Conservation (phyloP, 2,888 invertebrate species). For the Aphodius granarius region DNA sequence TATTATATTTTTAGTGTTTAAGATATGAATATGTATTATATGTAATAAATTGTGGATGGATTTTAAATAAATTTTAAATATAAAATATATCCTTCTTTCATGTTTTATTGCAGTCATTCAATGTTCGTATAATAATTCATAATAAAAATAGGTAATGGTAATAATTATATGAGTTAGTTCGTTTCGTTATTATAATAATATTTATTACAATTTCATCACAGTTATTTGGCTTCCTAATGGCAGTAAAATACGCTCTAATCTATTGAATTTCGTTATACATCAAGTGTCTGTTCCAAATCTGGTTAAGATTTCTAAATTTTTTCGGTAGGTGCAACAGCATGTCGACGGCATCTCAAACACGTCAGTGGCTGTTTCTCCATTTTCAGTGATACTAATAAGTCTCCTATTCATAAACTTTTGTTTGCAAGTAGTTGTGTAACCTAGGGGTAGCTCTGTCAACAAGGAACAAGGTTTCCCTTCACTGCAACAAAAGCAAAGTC, state of each 20-base stretch:
- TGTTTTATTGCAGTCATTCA: too few relatives aligned
- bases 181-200: neutral
- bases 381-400: conserved; percentile 57
- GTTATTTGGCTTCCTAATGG: neutral
- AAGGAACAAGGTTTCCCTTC: conserved; percentile 55
- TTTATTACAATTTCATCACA: neutral
- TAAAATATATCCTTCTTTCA: too few relatives aligned
- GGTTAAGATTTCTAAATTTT: neutral
- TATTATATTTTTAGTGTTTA: neutral
- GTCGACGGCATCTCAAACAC: conserved; percentile 71
- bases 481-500: conserved; percentile 52
- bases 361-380: conserved; percentile 55
- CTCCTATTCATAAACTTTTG: conserved; percentile 62
- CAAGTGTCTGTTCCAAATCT: neutral
- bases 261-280: neutral
- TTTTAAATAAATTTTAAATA: too few relatives aligned
- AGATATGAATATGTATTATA: neutral
- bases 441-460: conserved; percentile 52
- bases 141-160: neutral
- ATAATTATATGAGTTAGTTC: neutral
- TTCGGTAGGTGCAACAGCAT: conserved; percentile 64
- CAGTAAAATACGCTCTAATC: neutral
- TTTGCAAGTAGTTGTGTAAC: conserved; percentile 57
- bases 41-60: neutral
- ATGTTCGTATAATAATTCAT: too few relatives aligned